Conservation (phyloP, 2,797 vertebrate genomes). For the Siniperca scherzeri region DNA sequence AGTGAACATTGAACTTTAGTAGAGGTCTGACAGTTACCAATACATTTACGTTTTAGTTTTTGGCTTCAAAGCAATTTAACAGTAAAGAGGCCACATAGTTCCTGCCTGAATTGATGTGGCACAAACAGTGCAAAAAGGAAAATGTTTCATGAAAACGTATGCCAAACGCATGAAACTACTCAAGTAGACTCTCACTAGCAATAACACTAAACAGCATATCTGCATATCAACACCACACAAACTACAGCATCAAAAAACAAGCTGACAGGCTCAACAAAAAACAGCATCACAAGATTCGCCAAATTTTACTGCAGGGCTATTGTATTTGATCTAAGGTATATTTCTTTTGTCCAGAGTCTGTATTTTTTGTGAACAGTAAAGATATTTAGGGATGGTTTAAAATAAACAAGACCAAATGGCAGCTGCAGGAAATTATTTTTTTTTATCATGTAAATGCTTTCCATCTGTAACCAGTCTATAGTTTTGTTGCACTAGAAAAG, state of each 20-base stretch:
- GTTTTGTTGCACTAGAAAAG: not conserved
- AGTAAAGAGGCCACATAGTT: not conserved
- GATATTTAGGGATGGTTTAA: not conserved
- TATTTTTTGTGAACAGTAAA: not conserved
- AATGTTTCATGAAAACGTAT: slow-evolving; percentile 6
- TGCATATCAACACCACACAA: slow-evolving; percentile 3
- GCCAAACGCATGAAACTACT: slow-evolving; percentile 1
- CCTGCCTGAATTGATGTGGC: slow-evolving; percentile 12
- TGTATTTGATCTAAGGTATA: not conserved
- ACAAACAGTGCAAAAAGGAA: slow-evolving; percentile 6
- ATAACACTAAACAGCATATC: slow-evolving; percentile 23
- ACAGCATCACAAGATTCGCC: not conserved
- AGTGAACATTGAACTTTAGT: not conserved
- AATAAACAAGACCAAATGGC: not conserved
- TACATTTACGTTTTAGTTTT: not conserved
- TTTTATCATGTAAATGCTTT: not conserved
- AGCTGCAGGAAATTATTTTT: slow-evolving; percentile 4
- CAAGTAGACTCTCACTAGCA: not conserved
- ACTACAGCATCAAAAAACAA: not conserved
- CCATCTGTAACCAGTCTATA: slow-evolving; percentile 21
- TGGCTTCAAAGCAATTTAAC: not conserved
- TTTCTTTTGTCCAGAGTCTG: not conserved
- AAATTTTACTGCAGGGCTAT: not conserved
- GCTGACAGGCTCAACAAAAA: slow-evolving; percentile 6
- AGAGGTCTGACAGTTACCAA: not conserved